phyloP scores from a whole-genome alignment of 2,888 invertebrate species.

The Drosophila nigricruria region DNA sequence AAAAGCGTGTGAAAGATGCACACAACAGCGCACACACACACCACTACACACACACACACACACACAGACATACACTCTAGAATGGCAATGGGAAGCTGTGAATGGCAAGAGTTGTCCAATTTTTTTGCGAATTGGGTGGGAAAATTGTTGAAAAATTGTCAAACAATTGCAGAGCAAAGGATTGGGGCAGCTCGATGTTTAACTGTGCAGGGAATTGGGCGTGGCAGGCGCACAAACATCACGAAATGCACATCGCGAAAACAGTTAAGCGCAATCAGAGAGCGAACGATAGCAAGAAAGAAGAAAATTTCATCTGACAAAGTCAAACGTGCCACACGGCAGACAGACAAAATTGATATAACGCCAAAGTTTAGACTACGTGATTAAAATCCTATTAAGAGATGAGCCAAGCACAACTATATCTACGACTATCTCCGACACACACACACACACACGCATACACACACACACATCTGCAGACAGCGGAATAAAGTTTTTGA shows the following conservation, averaged over 20 bases:
- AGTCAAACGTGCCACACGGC: conserved; percentile 4
- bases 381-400: conserved; percentile 47
- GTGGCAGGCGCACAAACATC: conserved; percentile 32
- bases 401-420: background rate
- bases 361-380: conserved; percentile 55
- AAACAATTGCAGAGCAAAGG: conserved; percentile 69
- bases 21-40: conserved; percentile 42
- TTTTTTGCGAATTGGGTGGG: conserved; percentile 60
- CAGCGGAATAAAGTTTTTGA: conserved; percentile 23
- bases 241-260: conserved; percentile 45
- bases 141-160: conserved; percentile 79
- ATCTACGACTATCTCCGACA: background rate
- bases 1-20: conserved; percentile 73
- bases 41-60: conserved; percentile 20
- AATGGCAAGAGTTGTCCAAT: conserved; percentile 11
- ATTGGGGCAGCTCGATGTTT: conserved; percentile 1
- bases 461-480: background rate
- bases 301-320: conserved; percentile 62
- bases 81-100: conserved; percentile 9
- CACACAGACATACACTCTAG: conserved; percentile 17
- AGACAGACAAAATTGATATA: conserved; percentile 29
- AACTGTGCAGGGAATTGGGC: conserved; percentile 29
- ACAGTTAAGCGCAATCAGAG: conserved; percentile 45
- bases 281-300: background rate
- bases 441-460: too few relatives aligned